Evolutionary conservation across 1,140 invertebrate genomes (phyloP).

Genomic region (Pseudobourletiella spinata): DNA sequence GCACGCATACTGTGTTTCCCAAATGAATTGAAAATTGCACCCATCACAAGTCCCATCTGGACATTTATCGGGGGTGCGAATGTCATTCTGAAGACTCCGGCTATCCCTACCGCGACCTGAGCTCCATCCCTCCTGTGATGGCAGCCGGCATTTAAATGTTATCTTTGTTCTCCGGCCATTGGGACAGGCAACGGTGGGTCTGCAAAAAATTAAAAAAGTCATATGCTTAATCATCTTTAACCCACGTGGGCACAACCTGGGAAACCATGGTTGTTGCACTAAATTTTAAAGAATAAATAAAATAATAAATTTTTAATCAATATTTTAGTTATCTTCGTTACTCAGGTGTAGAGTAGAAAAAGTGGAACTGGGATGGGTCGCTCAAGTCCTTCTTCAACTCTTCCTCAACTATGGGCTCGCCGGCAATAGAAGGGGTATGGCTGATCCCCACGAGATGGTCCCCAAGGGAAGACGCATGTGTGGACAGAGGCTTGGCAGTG

Average conservation of each 20-base stretch:
- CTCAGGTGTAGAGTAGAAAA: conserved; percentile 43
- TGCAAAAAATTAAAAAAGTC: conserved; percentile 31
- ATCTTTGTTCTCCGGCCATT: conserved; percentile 49
- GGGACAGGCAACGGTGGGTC: conserved; percentile 47
- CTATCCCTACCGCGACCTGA: too few relatives aligned
- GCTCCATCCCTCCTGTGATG: too few relatives aligned
- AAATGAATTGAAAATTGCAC: conserved; percentile 53
- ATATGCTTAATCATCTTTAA: neutral
- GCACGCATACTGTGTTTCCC: conserved; percentile 47
- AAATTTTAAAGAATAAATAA: neutral
- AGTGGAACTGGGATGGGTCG: conserved; percentile 41
- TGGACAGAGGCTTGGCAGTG: conserved; percentile 39
- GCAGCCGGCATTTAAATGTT: conserved; percentile 45
- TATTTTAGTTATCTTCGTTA: conserved; percentile 36
- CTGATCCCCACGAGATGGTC: conserved; percentile 46
- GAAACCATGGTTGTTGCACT: too few relatives aligned
- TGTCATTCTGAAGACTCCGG: conserved; percentile 6
- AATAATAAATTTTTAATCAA: neutral
- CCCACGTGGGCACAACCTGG: too few relatives aligned
- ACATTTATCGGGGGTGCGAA: conserved; percentile 47
- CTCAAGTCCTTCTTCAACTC: conserved; percentile 37
- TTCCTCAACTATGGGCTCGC: conserved; percentile 40
- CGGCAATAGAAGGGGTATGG: conserved; percentile 37
- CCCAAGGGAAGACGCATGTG: conserved; percentile 47
- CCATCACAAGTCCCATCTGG: conserved; percentile 56